These are phyloP conservation scores for Eurois occulta DNA, from an alignment of 2,888 invertebrate genomes.

Conservation along the genomic window DNA sequence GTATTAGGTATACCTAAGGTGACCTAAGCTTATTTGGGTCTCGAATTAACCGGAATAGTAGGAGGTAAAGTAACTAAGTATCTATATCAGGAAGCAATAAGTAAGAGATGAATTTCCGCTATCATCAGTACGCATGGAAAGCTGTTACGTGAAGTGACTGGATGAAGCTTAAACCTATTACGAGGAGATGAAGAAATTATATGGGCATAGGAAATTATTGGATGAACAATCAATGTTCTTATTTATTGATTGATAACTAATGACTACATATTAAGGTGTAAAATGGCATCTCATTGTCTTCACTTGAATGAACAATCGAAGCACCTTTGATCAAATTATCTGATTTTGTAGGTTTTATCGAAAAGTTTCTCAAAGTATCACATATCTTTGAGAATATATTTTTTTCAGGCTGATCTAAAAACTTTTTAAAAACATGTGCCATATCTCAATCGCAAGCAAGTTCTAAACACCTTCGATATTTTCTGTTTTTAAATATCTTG, in stretches of 20 bases:
- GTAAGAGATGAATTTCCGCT: conserved; percentile 31
- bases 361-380: no score
- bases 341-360: not conserved
- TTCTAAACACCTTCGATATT: not conserved
- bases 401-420: not conserved
- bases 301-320: not conserved
- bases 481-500: not conserved
- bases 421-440: not conserved
- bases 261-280: no score
- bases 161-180: conserved; percentile 3
- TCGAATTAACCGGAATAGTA: no score
- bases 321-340: not conserved
- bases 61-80: not conserved
- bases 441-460: not conserved
- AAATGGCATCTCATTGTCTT: not conserved
- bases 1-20: not conserved
- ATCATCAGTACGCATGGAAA: conserved; percentile 36
- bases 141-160: conserved; percentile 24
- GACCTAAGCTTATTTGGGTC: not conserved
- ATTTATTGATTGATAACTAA: not conserved
- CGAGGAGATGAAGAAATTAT: not conserved
- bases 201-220: not conserved
- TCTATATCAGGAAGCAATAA: conserved; percentile 13
- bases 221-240: not conserved
- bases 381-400: not conserved